Evolutionary conservation across 2,888 invertebrate genomes (phyloP), one percentile per base, ranked within the genome.

Genomic region (Trachelus stipa): DNA sequence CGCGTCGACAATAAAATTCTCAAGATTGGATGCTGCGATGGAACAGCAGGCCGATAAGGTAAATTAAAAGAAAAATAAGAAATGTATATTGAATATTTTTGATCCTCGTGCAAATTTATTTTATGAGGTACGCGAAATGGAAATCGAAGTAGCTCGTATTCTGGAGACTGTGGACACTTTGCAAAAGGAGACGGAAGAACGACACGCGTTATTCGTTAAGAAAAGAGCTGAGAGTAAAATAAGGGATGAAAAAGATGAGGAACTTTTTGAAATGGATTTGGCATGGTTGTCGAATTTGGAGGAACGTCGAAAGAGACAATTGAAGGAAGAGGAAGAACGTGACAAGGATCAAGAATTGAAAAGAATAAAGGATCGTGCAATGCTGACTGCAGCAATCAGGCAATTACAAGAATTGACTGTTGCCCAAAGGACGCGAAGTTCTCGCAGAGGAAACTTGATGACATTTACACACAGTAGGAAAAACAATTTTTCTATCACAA

Each of bases 321-420:
- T 3, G 37, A 76, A 82, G 30, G 82, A 79, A 35, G 69, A 79
- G 12, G 69, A 76, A 9, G 56, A 23, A 2, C 56, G 56, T 56
- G 23, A 56, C 23, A 56, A 56, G 23, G 23, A 56, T 23, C 56
- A 56, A 56, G 56, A 56, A 23, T 56, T 56, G 6, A 56, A 56
- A 56, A 56, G 56, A 23, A 56, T 56, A 6, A 56, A 23, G 34
- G 83, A 83, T n/a, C 75, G 82, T 76, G 68, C 35, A n/a, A 77
- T 81, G 79, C 69, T 83, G n/a, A 83, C 79, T n/a, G 37, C 69
- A 69, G 80, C 76, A 12, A 35, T 80, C 12, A 69, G 78, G 74
- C 83, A 83, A 31, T 79, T 83, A 37, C 74, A 80, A 68, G 73
- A 83, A 80, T 75, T 83, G 56, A 56, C 56, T 23, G 23, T 56